Evolutionary conservation across 1,140 invertebrate species (phyloP).

Genomic region (Watersipora subatra): DNA sequence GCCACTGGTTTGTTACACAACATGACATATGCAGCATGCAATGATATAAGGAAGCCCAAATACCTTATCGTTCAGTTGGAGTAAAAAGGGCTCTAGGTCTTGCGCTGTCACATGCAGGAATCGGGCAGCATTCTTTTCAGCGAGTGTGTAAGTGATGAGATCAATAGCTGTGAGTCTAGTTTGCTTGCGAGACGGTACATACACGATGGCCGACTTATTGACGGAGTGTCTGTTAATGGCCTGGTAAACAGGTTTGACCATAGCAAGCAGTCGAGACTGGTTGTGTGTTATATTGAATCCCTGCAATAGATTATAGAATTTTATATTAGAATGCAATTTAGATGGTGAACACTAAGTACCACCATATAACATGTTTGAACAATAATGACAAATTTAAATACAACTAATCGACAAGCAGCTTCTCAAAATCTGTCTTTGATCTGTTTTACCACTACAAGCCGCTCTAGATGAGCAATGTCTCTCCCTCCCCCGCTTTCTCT

Average conservation of each 20-base stretch:
- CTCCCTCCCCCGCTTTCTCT: too few relatives aligned
- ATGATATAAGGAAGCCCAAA: too few relatives aligned
- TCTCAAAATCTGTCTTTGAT: too few relatives aligned
- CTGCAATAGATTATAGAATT: slow-evolving; percentile 33
- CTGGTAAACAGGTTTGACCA: slow-evolving; percentile 95
- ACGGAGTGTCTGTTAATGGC: slow-evolving; percentile 74
- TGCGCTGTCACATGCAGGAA: slow-evolving; percentile 70
- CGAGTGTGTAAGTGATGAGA: slow-evolving; percentile 77
- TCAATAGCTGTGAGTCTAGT: slow-evolving; percentile 86
- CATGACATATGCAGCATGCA: too few relatives aligned
- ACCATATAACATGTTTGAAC: too few relatives aligned
- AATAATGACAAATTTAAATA: too few relatives aligned
- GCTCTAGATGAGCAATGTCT: too few relatives aligned
- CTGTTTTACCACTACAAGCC: too few relatives aligned
- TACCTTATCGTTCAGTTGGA: slow-evolving; percentile 68
- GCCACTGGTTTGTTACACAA: too few relatives aligned
- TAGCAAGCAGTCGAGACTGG: slow-evolving; percentile 80
- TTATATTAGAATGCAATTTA: neutral
- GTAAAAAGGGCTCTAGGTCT: slow-evolving; percentile 70
- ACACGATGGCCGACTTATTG: slow-evolving; percentile 82
- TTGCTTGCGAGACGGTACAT: slow-evolving; percentile 87
- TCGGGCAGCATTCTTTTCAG: slow-evolving; percentile 58
- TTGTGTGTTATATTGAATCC: slow-evolving; percentile 97
- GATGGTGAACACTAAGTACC: too few relatives aligned
- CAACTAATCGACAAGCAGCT: too few relatives aligned